Evolutionary conservation across 2,888 invertebrate species (phyloP).

Genomic region (Dioctria rufipes): DNA sequence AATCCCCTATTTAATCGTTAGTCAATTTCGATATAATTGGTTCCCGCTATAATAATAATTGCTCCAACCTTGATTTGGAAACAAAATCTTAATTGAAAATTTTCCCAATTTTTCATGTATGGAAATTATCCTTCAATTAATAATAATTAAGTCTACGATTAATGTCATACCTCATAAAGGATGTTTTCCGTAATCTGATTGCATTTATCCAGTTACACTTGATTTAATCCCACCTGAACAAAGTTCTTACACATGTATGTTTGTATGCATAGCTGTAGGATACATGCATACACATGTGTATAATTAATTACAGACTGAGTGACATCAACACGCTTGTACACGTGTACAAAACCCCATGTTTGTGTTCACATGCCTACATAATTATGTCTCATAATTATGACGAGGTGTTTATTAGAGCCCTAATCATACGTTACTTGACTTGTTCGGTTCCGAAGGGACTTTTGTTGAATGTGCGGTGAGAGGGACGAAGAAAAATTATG

Average conservation of each 20-base stretch:
- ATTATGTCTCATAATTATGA: conserved; percentile 47
- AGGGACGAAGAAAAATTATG: no score
- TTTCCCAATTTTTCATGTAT: no score
- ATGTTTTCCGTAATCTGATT: conserved; percentile 30
- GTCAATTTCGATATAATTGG: no score
- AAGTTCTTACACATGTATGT: conserved; percentile 23
- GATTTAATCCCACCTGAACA: conserved; percentile 45
- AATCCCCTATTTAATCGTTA: no score
- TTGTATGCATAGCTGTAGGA: no score
- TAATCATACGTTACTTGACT: conserved; percentile 42
- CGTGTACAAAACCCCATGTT: conserved; percentile 44
- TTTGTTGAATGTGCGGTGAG: no score
- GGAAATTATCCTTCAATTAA: no score
- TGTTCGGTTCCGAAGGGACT: conserved; percentile 17
- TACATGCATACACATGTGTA: background rate
- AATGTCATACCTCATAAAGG: no score
- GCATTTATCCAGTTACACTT: conserved; percentile 43
- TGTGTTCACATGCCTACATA: conserved; percentile 46
- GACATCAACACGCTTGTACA: conserved; percentile 47
- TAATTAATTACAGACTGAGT: conserved; percentile 48
- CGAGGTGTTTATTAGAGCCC: conserved; percentile 48
- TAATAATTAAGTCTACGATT: no score
- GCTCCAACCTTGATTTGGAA: no score
- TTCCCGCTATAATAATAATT: no score
- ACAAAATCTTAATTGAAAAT: no score